Evolutionary conservation across 2,888 invertebrate genomes (phyloP).

Genomic region (Agriopis leucophaearia): DNA sequence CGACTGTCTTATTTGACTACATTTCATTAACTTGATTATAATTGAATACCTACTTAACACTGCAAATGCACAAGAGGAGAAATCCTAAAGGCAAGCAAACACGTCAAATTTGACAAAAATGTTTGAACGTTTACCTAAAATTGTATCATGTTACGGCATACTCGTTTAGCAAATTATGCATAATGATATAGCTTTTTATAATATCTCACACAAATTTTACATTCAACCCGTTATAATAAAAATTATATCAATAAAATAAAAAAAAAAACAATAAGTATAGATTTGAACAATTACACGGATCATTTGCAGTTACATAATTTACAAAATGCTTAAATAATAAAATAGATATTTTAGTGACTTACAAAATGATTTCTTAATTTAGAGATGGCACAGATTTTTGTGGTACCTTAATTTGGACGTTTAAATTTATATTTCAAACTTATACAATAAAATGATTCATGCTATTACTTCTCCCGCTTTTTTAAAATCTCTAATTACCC

Average conservation of each 20-base stretch:
- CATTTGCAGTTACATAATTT: slow-evolving; percentile 20
- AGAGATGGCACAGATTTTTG: slow-evolving; percentile 65
- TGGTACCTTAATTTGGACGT: slow-evolving; percentile 52
- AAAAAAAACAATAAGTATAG: background rate
- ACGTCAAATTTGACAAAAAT: too few relatives aligned
- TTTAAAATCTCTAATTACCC: background rate
- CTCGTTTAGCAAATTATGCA: background rate
- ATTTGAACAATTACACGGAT: slow-evolving; percentile 7
- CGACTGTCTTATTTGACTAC: too few relatives aligned
- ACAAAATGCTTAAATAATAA: slow-evolving; percentile 41
- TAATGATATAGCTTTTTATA: background rate
- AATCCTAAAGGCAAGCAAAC: too few relatives aligned
- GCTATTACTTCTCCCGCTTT: background rate
- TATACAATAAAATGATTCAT: slow-evolving; percentile 11
- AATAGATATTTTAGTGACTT: slow-evolving; percentile 33
- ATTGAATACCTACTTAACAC: too few relatives aligned
- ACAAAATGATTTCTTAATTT: slow-evolving; percentile 50
- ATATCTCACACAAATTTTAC: background rate
- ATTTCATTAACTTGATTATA: too few relatives aligned
- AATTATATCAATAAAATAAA: background rate
- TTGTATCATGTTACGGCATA: background rate
- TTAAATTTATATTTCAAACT: slow-evolving; percentile 27
- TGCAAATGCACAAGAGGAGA: too few relatives aligned
- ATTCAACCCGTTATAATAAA: slow-evolving; percentile 13
- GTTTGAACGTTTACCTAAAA: background rate